Evolutionary conservation across 2,113 vertebrate species (phyloP), one percentile per base, ranked within the genome.

Genomic region (Psephotus haematonotus): DNA sequence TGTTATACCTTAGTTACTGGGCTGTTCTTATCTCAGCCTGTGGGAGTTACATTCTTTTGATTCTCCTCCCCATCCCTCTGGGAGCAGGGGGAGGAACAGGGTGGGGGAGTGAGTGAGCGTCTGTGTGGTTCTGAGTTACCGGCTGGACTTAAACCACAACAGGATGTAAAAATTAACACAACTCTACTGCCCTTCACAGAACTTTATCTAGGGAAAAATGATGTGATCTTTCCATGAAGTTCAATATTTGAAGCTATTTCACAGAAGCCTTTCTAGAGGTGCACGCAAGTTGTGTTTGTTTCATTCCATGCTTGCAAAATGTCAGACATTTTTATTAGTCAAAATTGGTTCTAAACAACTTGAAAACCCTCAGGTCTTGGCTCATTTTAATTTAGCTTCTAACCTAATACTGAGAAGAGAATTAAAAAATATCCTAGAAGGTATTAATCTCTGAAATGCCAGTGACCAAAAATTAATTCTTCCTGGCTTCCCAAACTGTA

Each of bases 111-210:
- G 52, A 53, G 28, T 1, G 10, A 31, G 10, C 2, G 4, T 11
- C 52, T 53, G 52, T 1, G 1, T 53, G 6, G 52, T 7, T 53
- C 52, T 53, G 28, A 53, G 28, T 12, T 53, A 18, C 15, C 17
- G 11, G 28, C 52, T 31, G 28, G 52, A 17, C 52, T 53, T 53
- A 53, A 53, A 53, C 29, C 28, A 31, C 4, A 0, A 53, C 11
- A 53, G 64, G 63, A 81, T 62, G 68, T 17, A 92, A 76, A 92
- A 96, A 74, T 70, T 86, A 95, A 95, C 53, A 82, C 90, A 64
- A 64, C 13, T 67, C 41, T 53, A 28, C 70, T 69, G 29, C 28
- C 57, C 72, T 88, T 90, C 44, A 37, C 35, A 35, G 23, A 39
- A 7, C 57, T 86, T 87, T 74, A 31, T 47, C 65, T 35, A 44